A percentile compares a stretch with the other conserved stretches of the same genome.
Evolutionary conservation across 2,888 invertebrate genomes (phyloP).

Genomic region (Julus scanicus): DNA sequence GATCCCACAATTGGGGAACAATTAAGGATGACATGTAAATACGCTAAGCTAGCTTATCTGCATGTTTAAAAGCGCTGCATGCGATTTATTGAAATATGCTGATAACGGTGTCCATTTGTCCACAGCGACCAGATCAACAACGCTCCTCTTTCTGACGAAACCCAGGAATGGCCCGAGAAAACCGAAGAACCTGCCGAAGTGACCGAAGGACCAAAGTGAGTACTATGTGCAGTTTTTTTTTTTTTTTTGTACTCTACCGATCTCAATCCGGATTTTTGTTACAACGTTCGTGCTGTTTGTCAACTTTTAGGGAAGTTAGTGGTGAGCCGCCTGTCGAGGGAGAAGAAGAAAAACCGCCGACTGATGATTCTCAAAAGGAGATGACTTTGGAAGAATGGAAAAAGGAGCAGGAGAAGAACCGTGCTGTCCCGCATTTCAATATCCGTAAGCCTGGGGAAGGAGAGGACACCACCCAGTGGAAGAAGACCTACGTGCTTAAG

Average conservation of each 20-base stretch:
- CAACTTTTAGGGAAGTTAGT: slow-evolving; percentile 49
- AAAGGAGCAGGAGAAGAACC: slow-evolving; percentile 78
- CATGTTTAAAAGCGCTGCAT: background rate
- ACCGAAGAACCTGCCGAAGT: slow-evolving; percentile 61
- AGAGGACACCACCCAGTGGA: slow-evolving; percentile 88
- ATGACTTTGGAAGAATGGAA: slow-evolving; percentile 96
- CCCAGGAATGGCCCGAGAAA: slow-evolving; percentile 58
- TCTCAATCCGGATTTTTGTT: background rate
- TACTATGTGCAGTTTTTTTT: background rate
- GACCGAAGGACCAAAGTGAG: slow-evolving; percentile 58
- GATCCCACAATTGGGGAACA: slow-evolving; percentile 96
- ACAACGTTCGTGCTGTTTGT: background rate
- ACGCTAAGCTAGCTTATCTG: slow-evolving; percentile 65
- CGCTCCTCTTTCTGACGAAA: slow-evolving; percentile 59
- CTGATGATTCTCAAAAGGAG: slow-evolving; percentile 84
- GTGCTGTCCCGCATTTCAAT: slow-evolving; percentile 88
- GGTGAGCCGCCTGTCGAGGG: slow-evolving; percentile 54
- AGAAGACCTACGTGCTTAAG: slow-evolving; percentile 65
- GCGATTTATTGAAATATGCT: background rate
- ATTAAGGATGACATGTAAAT: slow-evolving; percentile 88
- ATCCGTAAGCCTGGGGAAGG: slow-evolving; percentile 94
- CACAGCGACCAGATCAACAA: slow-evolving; percentile 59
- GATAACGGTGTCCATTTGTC: background rate
- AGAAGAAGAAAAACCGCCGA: slow-evolving; percentile 63
- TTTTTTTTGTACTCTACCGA: background rate